phyloP scores from a whole-genome alignment of 1,140 invertebrate species.

The Magallana ariakensis region DNA sequence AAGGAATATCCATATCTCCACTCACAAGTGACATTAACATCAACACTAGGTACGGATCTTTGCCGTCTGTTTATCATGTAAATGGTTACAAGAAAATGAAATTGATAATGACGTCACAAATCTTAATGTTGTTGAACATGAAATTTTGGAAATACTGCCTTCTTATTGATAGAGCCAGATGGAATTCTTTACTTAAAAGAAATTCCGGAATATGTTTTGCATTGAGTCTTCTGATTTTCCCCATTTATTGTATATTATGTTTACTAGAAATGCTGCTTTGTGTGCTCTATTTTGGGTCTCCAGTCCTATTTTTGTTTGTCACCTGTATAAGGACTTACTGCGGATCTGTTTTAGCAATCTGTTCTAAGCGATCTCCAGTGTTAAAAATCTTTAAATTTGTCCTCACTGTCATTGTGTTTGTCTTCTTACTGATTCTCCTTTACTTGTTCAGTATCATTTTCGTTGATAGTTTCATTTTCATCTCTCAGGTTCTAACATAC shows the following conservation, averaged over 20 bases:
- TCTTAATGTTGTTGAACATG: constrained; percentile 48
- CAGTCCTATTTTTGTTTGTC: background rate
- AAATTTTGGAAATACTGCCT: constrained; percentile 48
- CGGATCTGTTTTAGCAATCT: background rate
- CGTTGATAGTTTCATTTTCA: constrained; percentile 50
- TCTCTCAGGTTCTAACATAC: constrained; percentile 46
- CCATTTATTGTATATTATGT: background rate
- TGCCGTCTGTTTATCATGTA: background rate
- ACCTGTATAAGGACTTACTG: background rate
- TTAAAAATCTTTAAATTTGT: background rate
- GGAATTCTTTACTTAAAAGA: background rate
- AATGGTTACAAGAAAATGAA: constrained; percentile 46
- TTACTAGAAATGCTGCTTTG: background rate
- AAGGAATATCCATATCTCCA: constrained; percentile 25
- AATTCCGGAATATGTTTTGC: background rate
- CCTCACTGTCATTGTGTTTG: background rate
- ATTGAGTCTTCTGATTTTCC: background rate
- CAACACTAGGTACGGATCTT: constrained; percentile 22
- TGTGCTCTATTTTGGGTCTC: background rate
- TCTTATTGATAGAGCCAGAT: constrained; percentile 20
- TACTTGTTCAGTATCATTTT: constrained; percentile 57
- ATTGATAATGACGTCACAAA: constrained; percentile 41
- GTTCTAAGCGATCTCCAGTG: background rate
- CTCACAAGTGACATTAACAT: constrained; percentile 46
- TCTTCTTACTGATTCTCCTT: constrained; percentile 34